Percentiles rank a stretch among this genome's conserved stretches.
Conservation (phyloP, 1,140 invertebrate species). For the Chymomyza costata region DNA sequence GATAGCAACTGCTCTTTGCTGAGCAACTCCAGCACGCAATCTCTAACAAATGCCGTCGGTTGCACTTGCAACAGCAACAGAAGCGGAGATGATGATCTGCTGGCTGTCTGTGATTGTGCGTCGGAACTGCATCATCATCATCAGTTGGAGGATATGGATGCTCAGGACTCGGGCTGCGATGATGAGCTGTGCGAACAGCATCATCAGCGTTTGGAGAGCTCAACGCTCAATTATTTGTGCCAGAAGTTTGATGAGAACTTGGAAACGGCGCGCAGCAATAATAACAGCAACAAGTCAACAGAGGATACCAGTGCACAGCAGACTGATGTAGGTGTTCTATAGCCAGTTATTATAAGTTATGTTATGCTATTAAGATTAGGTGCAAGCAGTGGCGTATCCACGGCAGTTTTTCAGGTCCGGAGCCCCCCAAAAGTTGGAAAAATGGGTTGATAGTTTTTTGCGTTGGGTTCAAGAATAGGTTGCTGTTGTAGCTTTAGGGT, state of each 20-base stretch:
- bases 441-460: no score
- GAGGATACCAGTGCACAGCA: slow-evolving; percentile 41
- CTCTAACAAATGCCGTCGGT: slow-evolving; percentile 31
- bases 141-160: slow-evolving; percentile 62
- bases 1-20: slow-evolving; percentile 70
- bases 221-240: slow-evolving; percentile 68
- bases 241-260: slow-evolving; percentile 74
- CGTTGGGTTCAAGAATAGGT: no score
- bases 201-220: slow-evolving; percentile 50
- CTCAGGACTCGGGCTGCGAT: slow-evolving; percentile 79
- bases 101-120: slow-evolving; percentile 17
- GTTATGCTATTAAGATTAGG: no score
- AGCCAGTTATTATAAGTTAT: no score
- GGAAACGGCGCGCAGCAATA: slow-evolving; percentile 47
- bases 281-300: slow-evolving; percentile 21
- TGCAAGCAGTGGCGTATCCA: no score
- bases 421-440: no score
- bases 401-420: no score
- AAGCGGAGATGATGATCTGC: slow-evolving; percentile 15
- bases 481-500: no score
- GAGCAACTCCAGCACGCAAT: slow-evolving; percentile 67
- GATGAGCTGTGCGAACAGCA: slow-evolving; percentile 76
- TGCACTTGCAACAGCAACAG: slow-evolving; percentile 55
- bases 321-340: slow-evolving; percentile 57
- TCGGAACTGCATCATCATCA: slow-evolving; percentile 32